A percentile compares a stretch with the other conserved stretches of the same genome.
Evolutionary conservation across 2,113 vertebrate species (phyloP).

Genomic region (Blennius ocellaris): DNA sequence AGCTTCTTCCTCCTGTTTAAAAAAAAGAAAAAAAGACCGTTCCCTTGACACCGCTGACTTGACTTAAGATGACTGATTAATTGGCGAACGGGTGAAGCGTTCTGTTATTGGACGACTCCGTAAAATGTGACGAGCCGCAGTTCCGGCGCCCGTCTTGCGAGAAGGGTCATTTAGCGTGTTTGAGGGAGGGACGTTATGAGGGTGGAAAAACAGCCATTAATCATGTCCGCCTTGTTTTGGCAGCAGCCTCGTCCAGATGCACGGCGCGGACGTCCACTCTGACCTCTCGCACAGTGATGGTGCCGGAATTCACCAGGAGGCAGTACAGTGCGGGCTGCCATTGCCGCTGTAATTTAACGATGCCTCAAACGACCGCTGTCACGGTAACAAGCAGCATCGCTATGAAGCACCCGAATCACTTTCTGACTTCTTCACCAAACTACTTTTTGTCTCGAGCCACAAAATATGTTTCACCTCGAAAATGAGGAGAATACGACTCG

Average conservation of each 20-base stretch:
- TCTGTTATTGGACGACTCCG: constrained; percentile 45
- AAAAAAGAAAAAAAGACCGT: constrained; percentile 2
- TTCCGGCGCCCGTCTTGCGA: constrained; percentile 37
- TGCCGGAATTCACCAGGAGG: constrained; percentile 54
- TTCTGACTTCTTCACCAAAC: too few relatives aligned
- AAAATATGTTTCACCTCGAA: too few relatives aligned
- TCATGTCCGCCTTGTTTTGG: constrained; percentile 70
- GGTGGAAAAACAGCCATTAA: constrained; percentile 70
- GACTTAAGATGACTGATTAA: constrained; percentile 39
- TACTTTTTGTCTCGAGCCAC: too few relatives aligned
- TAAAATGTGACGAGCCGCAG: constrained; percentile 48
- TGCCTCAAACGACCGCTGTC: constrained; percentile 19
- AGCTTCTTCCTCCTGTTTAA: constrained; percentile 16
- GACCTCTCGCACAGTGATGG: constrained; percentile 54
- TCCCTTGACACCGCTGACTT: constrained; percentile 21
- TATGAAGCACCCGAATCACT: background rate
- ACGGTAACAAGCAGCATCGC: constrained; percentile 44
- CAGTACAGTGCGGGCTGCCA: constrained; percentile 10
- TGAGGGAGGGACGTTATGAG: constrained; percentile 61
- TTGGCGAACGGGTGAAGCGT: constrained; percentile 23
- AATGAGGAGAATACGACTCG: too few relatives aligned
- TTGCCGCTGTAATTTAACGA: constrained; percentile 39
- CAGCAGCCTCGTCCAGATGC: constrained; percentile 60
- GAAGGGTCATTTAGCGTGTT: constrained; percentile 59
- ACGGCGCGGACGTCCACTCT: constrained; percentile 61